These are phyloP conservation scores for Sparus aurata DNA, from an alignment of 2,797 vertebrate species.

Conservation along the genomic window DNA sequence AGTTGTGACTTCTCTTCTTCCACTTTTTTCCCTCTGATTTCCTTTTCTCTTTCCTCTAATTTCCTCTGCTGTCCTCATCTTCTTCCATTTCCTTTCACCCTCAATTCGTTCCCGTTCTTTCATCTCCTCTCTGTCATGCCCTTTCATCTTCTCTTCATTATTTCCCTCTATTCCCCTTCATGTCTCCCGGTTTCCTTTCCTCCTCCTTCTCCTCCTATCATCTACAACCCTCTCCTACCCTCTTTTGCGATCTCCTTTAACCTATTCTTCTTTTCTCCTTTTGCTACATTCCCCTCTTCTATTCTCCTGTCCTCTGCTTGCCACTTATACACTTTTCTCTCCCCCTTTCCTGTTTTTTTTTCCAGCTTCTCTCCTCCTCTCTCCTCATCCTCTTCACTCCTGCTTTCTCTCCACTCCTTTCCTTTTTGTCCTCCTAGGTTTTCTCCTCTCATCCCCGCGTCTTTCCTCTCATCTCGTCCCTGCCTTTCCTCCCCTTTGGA, in stretches of 20 bases:
- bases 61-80: not conserved
- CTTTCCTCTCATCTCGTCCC: not conserved
- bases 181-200: not conserved
- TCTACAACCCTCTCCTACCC: not conserved
- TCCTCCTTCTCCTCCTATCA: not conserved
- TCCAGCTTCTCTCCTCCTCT: not conserved
- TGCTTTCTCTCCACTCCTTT: not conserved
- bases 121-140: not conserved
- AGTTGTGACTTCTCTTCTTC: not conserved
- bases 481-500: constrained; percentile 35
- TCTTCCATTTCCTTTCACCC: not conserved
- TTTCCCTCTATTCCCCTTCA: not conserved
- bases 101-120: not conserved
- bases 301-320: constrained; percentile 11
- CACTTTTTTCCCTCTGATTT: not conserved
- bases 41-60: not conserved
- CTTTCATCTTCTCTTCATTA: not conserved
- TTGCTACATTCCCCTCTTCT: not conserved
- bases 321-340: not conserved
- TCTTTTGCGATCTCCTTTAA: not conserved
- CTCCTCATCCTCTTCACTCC: not conserved
- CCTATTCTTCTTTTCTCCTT: constrained; percentile 5
- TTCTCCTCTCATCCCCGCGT: not conserved
- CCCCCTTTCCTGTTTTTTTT: not conserved
- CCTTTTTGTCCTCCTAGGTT: not conserved